Base-by-base conservation (phyloP, 1,140 invertebrate species). In the Marisa cornuarietis region DNA sequence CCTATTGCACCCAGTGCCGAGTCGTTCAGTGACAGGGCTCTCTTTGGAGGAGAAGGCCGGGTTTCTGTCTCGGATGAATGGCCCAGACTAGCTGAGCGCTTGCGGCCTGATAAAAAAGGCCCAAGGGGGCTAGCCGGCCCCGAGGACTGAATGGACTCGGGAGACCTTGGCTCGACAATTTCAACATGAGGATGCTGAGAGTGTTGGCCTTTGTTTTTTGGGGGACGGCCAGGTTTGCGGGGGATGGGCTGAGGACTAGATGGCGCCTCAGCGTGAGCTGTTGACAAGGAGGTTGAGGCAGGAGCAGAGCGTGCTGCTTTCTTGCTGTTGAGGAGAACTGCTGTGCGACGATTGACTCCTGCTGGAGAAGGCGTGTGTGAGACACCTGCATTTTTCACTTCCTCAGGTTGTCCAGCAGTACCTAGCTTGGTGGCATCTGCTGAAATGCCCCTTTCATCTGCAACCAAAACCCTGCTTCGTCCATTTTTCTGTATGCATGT, bases 311-410 rank as follows among this genome's bases (percentile, higher is more conserved):
- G 51, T 24, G 77, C 52, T n/a, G 93, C 93, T 90, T 96, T 96
- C 65, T 95, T 93, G 6, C 95, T 95, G 76, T 72, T 84, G 83
- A 96, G 95, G 10, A 96, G 88, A 62, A 96, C 95, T n/a, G 95
- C 94, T 26, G 95, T 96, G 86, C 95, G 91, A 71, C 95, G 92
- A 90, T 96, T 96, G 0, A 96, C 95, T 61, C 95, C 94, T 62
- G 93, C 24, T 90, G 92, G 68, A 89, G 91, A 31, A 78, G 86
- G 79, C 65, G 87, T 80, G 69, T 84, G 86, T 8, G 83, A 65
- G 7, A 84, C 75, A 63, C 81, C 82, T 73, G 78, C 77, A 75
- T 81, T 82, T 78, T 75, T 84, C 61, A 72, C 68, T 69, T 83
- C 83, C 77, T 71, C 83, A 58, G 31, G 79, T 79, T 68, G 83